phyloP scores from a whole-genome alignment of 1,140 invertebrate species.

The Ooceraea biroi region DNA sequence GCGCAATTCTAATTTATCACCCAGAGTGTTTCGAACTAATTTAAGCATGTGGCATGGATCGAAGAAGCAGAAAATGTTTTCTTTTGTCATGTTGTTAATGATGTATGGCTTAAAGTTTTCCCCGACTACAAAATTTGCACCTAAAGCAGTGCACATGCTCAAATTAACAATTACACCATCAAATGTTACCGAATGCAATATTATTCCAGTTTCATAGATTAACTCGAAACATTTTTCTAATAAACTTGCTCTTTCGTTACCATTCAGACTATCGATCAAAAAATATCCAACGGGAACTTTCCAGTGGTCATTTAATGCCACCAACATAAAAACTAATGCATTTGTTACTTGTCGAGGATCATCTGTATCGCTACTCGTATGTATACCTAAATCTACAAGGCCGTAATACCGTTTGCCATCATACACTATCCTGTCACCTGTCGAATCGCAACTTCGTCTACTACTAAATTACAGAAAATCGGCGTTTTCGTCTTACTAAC shows the following conservation, averaged over 20 bases:
- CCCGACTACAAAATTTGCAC: neutral
- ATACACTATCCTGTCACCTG: neutral
- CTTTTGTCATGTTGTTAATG: neutral
- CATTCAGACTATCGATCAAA: neutral
- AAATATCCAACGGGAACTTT: constrained; percentile 13
- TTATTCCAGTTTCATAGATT: neutral
- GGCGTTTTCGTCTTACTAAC: neutral
- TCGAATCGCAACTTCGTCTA: neutral
- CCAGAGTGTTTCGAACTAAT: neutral
- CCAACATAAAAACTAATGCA: neutral
- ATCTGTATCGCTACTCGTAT: neutral
- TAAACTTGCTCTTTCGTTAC: neutral
- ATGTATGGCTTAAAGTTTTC: neutral
- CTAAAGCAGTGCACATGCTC: neutral
- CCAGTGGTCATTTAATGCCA: neutral
- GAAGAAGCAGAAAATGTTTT: neutral
- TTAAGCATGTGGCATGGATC: neutral
- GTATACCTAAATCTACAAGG: neutral
- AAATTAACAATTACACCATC: neutral
- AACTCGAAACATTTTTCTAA: neutral
- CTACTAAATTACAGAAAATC: neutral
- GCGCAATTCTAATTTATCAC: neutral
- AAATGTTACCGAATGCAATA: neutral
- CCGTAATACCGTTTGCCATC: neutral
- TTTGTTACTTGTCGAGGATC: neutral